Evolutionary conservation across 2,113 vertebrate genomes (phyloP).

Genomic region (Pycnonotus jocosus): DNA sequence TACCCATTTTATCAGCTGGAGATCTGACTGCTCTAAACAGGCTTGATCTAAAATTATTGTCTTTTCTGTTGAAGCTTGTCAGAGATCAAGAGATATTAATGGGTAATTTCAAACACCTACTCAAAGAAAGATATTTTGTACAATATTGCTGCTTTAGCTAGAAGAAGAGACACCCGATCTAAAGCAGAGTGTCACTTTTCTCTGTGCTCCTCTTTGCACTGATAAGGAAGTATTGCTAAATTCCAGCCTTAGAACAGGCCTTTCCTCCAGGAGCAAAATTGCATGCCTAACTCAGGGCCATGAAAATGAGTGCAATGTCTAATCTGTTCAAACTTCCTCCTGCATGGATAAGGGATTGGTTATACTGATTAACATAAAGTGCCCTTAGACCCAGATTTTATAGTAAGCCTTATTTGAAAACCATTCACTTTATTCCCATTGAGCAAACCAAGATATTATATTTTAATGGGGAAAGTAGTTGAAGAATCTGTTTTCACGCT

Average conservation of each 20-base stretch:
- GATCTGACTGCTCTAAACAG: neutral
- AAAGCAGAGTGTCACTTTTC: neutral
- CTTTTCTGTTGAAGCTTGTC: neutral
- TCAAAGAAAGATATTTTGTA: neutral
- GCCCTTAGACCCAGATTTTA: neutral
- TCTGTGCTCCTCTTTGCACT: neutral
- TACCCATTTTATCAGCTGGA: neutral
- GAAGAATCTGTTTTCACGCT: neutral
- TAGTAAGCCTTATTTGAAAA: neutral
- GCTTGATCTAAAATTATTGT: neutral
- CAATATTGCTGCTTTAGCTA: neutral
- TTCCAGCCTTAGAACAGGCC: neutral
- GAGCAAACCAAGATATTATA: neutral
- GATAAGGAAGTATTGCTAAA: neutral
- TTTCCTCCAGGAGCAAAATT: neutral
- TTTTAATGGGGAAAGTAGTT: neutral
- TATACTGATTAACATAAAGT: neutral
- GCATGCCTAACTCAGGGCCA: neutral
- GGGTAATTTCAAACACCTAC: neutral
- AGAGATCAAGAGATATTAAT: neutral
- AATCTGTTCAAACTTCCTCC: neutral
- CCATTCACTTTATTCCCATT: neutral
- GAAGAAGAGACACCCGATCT: neutral
- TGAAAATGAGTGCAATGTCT: neutral
- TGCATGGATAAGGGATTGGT: neutral